phyloP scores from a whole-genome alignment of 35 echinoderm and acorn worm genomes.

The Antedon bifida region DNA sequence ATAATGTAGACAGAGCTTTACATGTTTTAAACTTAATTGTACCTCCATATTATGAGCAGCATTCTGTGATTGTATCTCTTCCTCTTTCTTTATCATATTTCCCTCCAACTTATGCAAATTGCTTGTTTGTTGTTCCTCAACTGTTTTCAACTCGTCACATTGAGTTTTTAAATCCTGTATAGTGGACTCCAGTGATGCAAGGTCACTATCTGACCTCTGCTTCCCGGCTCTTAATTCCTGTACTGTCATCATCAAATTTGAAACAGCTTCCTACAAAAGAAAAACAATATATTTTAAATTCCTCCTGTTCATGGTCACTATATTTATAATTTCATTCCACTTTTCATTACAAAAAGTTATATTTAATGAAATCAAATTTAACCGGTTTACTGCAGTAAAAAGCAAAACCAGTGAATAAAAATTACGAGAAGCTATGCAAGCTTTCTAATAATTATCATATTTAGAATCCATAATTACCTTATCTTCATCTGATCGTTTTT shows the following conservation, averaged over 20 bases:
- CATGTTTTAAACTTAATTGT: too few species aligned
- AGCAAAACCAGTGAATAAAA: too few species aligned
- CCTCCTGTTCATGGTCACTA: too few species aligned
- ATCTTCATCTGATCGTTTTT: slow-evolving; percentile 33
- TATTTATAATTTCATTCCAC: too few species aligned
- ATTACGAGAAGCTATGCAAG: too few species aligned
- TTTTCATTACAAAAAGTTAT: too few species aligned
- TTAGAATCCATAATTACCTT: too few species aligned
- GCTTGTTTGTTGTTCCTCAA: background rate
- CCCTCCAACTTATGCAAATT: background rate
- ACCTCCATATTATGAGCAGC: slow-evolving; percentile 26
- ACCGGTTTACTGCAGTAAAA: too few species aligned
- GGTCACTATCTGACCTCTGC: background rate
- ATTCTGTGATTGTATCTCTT: slow-evolving; percentile 10
- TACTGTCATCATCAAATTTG: slow-evolving; percentile 17
- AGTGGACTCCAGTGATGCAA: background rate
- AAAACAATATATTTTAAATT: background rate
- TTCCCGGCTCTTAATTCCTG: background rate
- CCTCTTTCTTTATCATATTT: slow-evolving; percentile 23
- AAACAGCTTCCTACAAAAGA: slow-evolving; percentile 20
- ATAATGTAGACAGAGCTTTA: too few species aligned
- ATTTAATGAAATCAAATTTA: too few species aligned
- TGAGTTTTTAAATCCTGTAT: slow-evolving; percentile 15
- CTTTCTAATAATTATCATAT: too few species aligned
- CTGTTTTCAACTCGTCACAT: background rate